phyloP scores from a whole-genome alignment of 2,888 invertebrate species.

The Patella ulyssiponensis region DNA sequence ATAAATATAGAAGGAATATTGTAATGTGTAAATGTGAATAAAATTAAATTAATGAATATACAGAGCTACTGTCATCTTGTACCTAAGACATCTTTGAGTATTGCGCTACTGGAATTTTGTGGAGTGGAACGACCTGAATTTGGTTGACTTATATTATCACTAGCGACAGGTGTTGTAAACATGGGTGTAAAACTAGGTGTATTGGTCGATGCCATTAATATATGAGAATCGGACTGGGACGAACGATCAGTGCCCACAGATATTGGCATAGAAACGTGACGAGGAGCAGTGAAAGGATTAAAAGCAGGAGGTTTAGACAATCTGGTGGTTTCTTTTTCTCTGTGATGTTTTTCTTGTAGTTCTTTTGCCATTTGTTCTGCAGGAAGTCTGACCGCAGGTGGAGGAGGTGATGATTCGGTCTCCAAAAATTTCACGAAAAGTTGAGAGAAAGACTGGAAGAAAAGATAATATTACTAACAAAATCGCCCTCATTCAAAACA shows the following conservation, averaged over 20 bases:
- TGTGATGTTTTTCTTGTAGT: constrained; percentile 50
- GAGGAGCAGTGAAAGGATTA: constrained; percentile 69
- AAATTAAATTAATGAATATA: not conserved
- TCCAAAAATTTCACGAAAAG: constrained; percentile 87
- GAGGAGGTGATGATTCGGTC: constrained; percentile 82
- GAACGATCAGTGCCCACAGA: constrained; percentile 24
- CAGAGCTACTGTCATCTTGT: constrained; percentile 42
- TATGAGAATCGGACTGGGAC: constrained; percentile 36
- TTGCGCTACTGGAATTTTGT: constrained; percentile 55
- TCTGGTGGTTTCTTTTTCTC: constrained; percentile 37
- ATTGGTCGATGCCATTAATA: constrained; percentile 56
- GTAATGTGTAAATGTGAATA: too few relatives aligned
- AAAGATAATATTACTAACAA: constrained; percentile 8
- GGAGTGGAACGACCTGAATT: constrained; percentile 46
- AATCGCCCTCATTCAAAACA: not conserved
- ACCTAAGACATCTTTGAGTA: constrained; percentile 62
- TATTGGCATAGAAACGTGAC: constrained; percentile 56
- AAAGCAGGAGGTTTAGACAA: constrained; percentile 53
- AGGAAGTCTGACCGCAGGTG: constrained; percentile 67
- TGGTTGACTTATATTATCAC: constrained; percentile 38
- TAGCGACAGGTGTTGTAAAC: constrained; percentile 37
- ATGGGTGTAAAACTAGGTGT: constrained; percentile 52
- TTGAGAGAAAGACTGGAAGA: constrained; percentile 78
- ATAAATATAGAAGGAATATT: too few relatives aligned
- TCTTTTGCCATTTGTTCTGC: constrained; percentile 70